Percentiles rank a stretch among this genome's conserved stretches.
These are phyloP conservation scores for Mythimna lalbum DNA, from an alignment of 2,888 invertebrate genomes.

Conservation along the genomic window DNA sequence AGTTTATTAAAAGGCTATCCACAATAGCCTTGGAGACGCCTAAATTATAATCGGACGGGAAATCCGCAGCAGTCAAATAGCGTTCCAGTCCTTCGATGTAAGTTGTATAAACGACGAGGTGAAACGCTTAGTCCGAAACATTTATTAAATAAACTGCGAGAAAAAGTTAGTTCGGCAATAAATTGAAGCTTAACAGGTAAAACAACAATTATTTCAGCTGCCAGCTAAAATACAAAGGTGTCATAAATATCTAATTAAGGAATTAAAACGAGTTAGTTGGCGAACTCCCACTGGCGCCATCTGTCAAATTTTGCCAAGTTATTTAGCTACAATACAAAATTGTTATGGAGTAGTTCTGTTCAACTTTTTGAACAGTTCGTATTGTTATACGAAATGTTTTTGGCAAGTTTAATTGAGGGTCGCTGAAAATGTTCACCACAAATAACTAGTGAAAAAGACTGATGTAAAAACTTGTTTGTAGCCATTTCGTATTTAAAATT, in stretches of 20 bases:
- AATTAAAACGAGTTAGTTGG: slow-evolving; percentile 36
- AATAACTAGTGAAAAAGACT: slow-evolving; percentile 1
- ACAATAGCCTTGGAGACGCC: no score
- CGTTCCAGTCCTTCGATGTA: no score
- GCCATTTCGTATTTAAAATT: slow-evolving; percentile 2
- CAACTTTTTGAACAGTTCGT: slow-evolving; percentile 23
- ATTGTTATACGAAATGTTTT: slow-evolving; percentile 34
- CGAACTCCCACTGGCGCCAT: slow-evolving; percentile 51
- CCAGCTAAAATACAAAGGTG: slow-evolving; percentile 26
- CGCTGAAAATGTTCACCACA: slow-evolving; percentile 6
- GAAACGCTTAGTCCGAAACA: no score
- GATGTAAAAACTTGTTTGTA: background rate
- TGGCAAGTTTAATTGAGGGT: slow-evolving; percentile 19
- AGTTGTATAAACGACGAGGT: no score
- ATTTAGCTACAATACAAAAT: slow-evolving; percentile 34
- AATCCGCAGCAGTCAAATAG: no score
- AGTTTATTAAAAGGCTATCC: no score
- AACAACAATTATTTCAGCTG: slow-evolving; percentile 16
- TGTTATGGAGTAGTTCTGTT: slow-evolving; percentile 21
- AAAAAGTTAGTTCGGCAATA: background rate
- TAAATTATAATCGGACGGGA: no score
- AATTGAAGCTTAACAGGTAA: background rate
- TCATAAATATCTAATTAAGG: slow-evolving; percentile 52
- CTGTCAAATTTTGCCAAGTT: slow-evolving; percentile 46
- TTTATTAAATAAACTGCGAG: background rate